Evolutionary conservation across 2,113 vertebrate species (phyloP).

Genomic region (Cisticola juncidis): DNA sequence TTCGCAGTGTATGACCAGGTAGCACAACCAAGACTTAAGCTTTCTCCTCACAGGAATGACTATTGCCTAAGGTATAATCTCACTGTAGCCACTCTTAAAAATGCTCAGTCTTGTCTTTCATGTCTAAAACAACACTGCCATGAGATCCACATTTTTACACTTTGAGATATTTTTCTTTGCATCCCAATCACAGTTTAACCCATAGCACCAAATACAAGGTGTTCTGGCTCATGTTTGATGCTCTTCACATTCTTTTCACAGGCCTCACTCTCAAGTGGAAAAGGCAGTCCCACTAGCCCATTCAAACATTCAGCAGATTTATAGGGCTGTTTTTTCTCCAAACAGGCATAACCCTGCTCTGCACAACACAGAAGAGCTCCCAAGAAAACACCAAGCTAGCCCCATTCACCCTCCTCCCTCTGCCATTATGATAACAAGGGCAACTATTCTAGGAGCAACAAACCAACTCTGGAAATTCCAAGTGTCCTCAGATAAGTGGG

Average conservation of each 20-base stretch:
- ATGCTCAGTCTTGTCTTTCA: background rate
- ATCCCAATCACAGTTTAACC: background rate
- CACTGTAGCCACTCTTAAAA: background rate
- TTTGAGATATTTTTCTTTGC: background rate
- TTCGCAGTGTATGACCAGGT: background rate
- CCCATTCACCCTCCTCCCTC: background rate
- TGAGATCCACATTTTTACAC: background rate
- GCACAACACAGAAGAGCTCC: background rate
- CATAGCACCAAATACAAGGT: background rate
- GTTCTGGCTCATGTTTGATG: background rate
- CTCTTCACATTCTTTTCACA: background rate
- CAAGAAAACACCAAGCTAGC: background rate
- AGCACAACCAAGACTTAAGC: background rate
- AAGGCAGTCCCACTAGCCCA: background rate
- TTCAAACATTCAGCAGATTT: background rate
- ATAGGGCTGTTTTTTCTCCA: background rate
- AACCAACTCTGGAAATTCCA: background rate
- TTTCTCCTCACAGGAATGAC: background rate
- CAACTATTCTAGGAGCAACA: background rate
- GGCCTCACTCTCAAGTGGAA: background rate
- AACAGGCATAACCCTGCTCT: background rate
- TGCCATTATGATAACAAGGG: rapidly evolving
- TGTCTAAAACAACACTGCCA: background rate
- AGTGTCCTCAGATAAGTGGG: background rate
- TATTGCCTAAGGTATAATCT: background rate